Base-by-base conservation (phyloP, 2,888 invertebrate genomes). In the Panopea generosa region DNA sequence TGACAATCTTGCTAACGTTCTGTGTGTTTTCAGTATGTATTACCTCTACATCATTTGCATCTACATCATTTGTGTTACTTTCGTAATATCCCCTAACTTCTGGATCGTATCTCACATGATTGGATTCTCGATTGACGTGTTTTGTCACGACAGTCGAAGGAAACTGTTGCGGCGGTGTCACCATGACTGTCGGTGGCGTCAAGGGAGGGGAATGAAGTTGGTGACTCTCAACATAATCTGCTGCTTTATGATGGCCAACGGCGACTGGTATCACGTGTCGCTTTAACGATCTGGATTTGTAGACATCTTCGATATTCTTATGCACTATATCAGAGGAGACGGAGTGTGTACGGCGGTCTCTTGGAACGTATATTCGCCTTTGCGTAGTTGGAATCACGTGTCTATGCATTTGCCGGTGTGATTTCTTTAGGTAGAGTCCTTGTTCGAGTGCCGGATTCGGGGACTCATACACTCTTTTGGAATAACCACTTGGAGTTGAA, bases 291-390 rank as follows among this genome's bases (percentile, higher is more conserved):
- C 53, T 53, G 3, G 66, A 16, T 45, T 49, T 73, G 56, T 80
- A 80, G 1, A 80, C 80, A 27, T 80, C 59, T 50, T 80, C 80
- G 3, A 80, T 80, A 56, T 73, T 72, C 52, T 69, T 76, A 7
- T 45, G 56, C 0, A 80, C 70, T 2, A 56, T 66, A 40, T 76
- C 75, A 4, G 68, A 61, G 7, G 40, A 33, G 29, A 9, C 20
- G 33, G 11, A 33, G 33, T 33, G 33, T 3, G 49, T 27, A 7
- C 7, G 29, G 9, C 27, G 22, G 1, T 29, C 3, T 11, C 24
- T 16, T 2, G 27, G 27, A 2, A 22, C 18, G 9, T 47, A n/a
- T 0, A 27, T 50, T 43, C 33, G 38, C 1, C 22, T 26, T 4
- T 45, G 45, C 4, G 45, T 45, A n/a, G 45, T 9, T 4, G 33